Evolutionary conservation across 1,140 invertebrate species (phyloP).

Genomic region (Dendroctonus valens): DNA sequence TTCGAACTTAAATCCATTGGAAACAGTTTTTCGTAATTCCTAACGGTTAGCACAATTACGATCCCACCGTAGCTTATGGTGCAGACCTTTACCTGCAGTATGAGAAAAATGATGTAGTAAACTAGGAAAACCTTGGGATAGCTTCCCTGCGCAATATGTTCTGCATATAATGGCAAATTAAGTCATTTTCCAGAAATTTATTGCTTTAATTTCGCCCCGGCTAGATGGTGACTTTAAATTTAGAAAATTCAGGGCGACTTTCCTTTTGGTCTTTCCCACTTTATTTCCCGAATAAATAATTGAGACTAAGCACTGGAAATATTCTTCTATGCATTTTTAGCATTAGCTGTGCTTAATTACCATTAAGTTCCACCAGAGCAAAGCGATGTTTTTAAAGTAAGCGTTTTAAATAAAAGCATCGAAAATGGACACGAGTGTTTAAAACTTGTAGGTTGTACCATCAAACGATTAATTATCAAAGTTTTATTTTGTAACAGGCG

Average conservation of each 20-base stretch:
- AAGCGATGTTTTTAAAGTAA: too few species aligned
- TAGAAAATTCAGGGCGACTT: slow-evolving; percentile 9
- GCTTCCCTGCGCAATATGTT: slow-evolving; percentile 11
- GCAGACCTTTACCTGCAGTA: slow-evolving; percentile 3
- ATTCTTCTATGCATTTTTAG: slow-evolving; percentile 9
- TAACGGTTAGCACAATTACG: too few species aligned
- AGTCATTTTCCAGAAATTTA: slow-evolving; percentile 27
- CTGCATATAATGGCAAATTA: slow-evolving; percentile 24
- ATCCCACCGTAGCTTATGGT: not conserved
- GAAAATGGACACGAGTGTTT: too few species aligned
- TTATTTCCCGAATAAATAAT: slow-evolving; percentile 15
- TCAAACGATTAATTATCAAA: too few species aligned
- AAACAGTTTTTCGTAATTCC: too few species aligned
- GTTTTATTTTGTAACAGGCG: too few species aligned
- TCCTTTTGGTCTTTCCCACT: slow-evolving; percentile 5
- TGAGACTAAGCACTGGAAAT: not conserved
- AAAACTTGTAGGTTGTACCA: too few species aligned
- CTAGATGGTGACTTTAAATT: slow-evolving; percentile 24
- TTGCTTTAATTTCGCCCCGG: slow-evolving; percentile 21
- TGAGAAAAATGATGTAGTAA: slow-evolving; percentile 18
- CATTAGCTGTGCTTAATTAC: too few species aligned
- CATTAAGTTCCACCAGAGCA: too few species aligned
- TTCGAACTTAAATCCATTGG: too few species aligned
- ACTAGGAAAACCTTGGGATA: slow-evolving; percentile 18
- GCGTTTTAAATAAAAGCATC: too few species aligned